Base-by-base conservation (phyloP, 2,113 vertebrate genomes). In the Sturnus vulgaris region DNA sequence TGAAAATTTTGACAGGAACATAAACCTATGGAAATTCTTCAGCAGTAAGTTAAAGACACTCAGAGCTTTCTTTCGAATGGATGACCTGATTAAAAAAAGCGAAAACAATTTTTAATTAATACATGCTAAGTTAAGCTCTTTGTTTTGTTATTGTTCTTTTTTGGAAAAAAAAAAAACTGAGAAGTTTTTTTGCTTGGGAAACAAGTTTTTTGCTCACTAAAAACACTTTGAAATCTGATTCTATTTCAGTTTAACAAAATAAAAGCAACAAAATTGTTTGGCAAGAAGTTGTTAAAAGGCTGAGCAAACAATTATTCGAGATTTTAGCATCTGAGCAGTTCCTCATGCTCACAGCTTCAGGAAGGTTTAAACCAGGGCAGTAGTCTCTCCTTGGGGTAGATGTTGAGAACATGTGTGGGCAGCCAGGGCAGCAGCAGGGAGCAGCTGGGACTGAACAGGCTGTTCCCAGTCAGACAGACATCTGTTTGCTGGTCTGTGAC, bases 381-480 rank as follows among this genome's bases (percentile, higher is more conserved):
- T 19, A 3, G 15, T 71, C 84, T 44, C 27, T 71, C 56, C 52
- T 57, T 49, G 57, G 33, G 15, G 10, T 57, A 28, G 64, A 40
- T 0, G 0, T 8, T 6, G 71, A 86, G 69, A 60, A 30, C 28
- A 9, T 0, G 0, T 12, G 2, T 39, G 53, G 53, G 49, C 12
- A 39, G 69, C 28, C 72, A 55, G 66, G 57, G 53, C 65, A 91
- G 69, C 61, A 72, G 52, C 31, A 15, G 31, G 9, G 44, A 44
- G 40, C 0, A 0, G 23, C 30, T 68, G 60, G 16, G 60, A 30
- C 16, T 0, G 0, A 57, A 19, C 4, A 28, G 47, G 52, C n/a
- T 37, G 21, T 33, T 82, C 28, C 56, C 73, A 56, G 53, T 42
- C 82, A 79, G 16, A 71, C 69, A 75, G 31, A n/a, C 4, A 4